A percentile compares a stretch with the other conserved stretches of the same genome.
Evolutionary conservation across 2,797 vertebrate species (phyloP).

Genomic region (Anguilla megastoma): DNA sequence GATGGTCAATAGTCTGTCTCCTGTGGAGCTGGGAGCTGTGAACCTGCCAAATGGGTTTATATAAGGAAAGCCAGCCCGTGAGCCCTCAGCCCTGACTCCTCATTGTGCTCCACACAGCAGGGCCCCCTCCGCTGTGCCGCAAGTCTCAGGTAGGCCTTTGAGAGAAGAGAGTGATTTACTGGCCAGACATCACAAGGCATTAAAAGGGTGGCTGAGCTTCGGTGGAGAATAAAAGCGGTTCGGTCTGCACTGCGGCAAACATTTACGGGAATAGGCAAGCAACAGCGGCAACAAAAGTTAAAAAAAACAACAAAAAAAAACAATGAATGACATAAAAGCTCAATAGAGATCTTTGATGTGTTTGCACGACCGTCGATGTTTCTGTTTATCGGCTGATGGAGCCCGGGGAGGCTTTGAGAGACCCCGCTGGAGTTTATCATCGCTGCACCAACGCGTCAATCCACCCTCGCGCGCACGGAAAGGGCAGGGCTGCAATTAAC

Average conservation of each 20-base stretch:
- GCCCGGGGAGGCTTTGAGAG: not conserved
- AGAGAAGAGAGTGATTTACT: constrained; percentile 22
- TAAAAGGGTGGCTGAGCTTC: constrained; percentile 13
- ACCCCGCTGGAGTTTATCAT: not conserved
- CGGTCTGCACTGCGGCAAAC: constrained; percentile 1
- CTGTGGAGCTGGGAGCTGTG: constrained; percentile 20
- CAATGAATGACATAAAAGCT: not conserved
- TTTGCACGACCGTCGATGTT: not conserved
- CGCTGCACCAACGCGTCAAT: not conserved
- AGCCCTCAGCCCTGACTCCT: not conserved
- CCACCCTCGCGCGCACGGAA: not conserved
- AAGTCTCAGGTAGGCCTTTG: not conserved
- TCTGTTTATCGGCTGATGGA: not conserved
- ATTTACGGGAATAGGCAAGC: not conserved
- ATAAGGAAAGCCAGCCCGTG: not conserved
- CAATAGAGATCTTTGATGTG: constrained; percentile 13
- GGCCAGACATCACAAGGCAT: constrained; percentile 18
- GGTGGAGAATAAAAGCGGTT: not conserved
- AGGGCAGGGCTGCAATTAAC: constrained; percentile 33
- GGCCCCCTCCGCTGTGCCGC: not conserved
- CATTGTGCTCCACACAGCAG: constrained; percentile 2
- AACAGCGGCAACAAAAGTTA: not conserved
- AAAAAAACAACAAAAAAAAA: not conserved
- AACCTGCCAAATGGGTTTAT: constrained; percentile 15
- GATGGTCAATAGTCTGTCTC: constrained; percentile 11